Base-by-base conservation (phyloP, 2,113 vertebrate species). In the Pristiophorus japonicus region DNA sequence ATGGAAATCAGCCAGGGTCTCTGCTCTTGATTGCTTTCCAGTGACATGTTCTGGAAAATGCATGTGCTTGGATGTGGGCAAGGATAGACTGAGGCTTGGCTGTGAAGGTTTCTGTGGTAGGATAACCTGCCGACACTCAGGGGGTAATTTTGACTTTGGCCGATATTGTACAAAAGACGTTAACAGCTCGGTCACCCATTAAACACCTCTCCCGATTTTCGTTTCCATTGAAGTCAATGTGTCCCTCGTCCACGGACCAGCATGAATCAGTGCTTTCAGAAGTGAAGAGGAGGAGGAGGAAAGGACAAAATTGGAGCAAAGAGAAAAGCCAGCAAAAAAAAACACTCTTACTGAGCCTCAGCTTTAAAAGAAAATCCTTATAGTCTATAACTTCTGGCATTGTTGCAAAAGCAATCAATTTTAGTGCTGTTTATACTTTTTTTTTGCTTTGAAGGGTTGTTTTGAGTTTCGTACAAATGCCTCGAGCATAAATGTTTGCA, bases 401-500 rank as follows among this genome's bases (percentile, higher is more conserved):
- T 63, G 88, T 92, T 92, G 34, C 59, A 38, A 45, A 92, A 92
- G 88, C 88, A 63, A 92, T 92, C 55, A 92, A 92, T 92, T 92
- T 92, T n/a, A 92, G 59, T 92, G 63, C 88, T 92, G 88, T 92
- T 92, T 38, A 92, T 92, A 92, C 88, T 65, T 65, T 92, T 59
- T 92, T 63, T n/a, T 18, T n/a, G 20, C 88, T 92, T 92, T 92
- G 88, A 92, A 92, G n/a, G 59, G 34, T 63, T 92, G 88, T 92
- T 92, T 92, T 92, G 88, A 92, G 16, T 92, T 92, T 92, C 88
- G 63, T 18, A 92, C 88, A 63, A 92, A 92, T 92, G 59, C 88
- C 88, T 92, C 59, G 10, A 92, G 88, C 88, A 92, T 92, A 92
- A 92, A 92, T 92, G 62, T 92, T 92, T 92, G 88, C 88, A 92